Base-by-base conservation (phyloP, 1,140 invertebrate species). In the Brachionus manjavacas region DNA sequence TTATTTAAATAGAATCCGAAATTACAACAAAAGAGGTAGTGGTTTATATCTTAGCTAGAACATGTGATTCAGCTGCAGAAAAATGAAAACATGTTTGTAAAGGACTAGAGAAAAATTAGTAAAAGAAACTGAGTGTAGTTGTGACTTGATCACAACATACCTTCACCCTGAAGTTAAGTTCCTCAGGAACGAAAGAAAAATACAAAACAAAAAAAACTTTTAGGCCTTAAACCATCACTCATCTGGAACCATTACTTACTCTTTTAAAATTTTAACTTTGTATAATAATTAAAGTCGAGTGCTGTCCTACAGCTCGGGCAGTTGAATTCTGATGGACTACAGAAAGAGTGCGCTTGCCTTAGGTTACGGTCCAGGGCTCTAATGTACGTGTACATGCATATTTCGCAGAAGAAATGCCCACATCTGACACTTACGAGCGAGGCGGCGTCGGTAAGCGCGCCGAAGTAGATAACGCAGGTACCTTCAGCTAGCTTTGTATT, bases 61-160 rank as follows among this genome's bases (percentile, higher is more conserved):
- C 1, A 31, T 31, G 28, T 52, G 4, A 52, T 52, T 52, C 1
- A 3, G 1, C 49, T 52, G 49, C 49, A 52, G 49, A 52, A 52
- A 52, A 52, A n/a, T 14, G 16, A 52, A 52, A 52, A 52, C 49
- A 52, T 52, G 49, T 52, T 52, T 52, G 12, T n/a, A n/a, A 64
- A 64, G 55, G 55, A 64, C 55, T 3, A 64, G 55, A 64, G 55
- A 64, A 9, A 64, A 64, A 16, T 23, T 20, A 28, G 28, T 28
- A 28, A 64, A 64, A 64, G 55, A 64, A 64, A 64, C 11, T 64
- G 55, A 64, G 55, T 16, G 16, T 64, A 16, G 55, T 64, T 64
- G 55, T 64, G 55, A 64, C 55, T n/a, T 16, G 55, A 64, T 64
- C 55, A 64, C 55, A 64, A 64, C 55, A 64, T 64, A 64, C 55